Evolutionary conservation across 2,797 vertebrate genomes (phyloP).

Genomic region (Rousettus madagascariensis): DNA sequence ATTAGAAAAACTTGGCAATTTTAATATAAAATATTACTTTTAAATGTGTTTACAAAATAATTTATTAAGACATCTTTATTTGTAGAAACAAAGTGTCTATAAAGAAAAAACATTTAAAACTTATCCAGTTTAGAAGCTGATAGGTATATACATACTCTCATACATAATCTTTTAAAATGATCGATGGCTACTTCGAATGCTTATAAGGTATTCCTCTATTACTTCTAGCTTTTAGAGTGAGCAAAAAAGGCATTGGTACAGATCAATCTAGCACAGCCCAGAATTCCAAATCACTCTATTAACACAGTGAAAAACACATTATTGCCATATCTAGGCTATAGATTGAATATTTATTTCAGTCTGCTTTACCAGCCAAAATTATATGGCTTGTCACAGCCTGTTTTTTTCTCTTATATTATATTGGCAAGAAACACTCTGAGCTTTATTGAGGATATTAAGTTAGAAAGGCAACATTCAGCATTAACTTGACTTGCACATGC

Average conservation of each 20-base stretch:
- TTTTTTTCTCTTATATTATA: slow-evolving; percentile 65
- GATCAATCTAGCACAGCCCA: neutral
- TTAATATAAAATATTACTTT: neutral
- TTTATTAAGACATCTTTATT: neutral
- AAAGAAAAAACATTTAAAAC: neutral
- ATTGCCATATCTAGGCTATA: slow-evolving; percentile 23
- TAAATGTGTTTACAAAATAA: neutral
- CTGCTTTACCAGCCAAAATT: slow-evolving; percentile 50
- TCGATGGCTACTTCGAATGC: neutral
- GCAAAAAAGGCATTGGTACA: neutral
- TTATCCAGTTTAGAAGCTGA: neutral
- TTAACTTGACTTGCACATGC: slow-evolving; percentile 20
- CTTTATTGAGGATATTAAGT: slow-evolving; percentile 57
- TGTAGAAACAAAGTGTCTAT: neutral
- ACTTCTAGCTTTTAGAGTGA: slow-evolving; percentile 15
- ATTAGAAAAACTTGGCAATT: neutral
- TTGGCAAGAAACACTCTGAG: slow-evolving; percentile 58
- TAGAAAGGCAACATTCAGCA: slow-evolving; percentile 44
- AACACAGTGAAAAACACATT: neutral
- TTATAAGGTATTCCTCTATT: neutral
- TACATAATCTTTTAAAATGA: neutral
- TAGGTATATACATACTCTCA: neutral
- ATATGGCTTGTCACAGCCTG: slow-evolving; percentile 18
- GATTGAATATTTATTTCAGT: slow-evolving; percentile 47
- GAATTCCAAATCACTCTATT: neutral